Evolutionary conservation across 37 sponge, comb jelly and placozoan species (phyloP), one percentile per base, ranked within the genome.

Genomic region (Dysidea cf. avara): DNA sequence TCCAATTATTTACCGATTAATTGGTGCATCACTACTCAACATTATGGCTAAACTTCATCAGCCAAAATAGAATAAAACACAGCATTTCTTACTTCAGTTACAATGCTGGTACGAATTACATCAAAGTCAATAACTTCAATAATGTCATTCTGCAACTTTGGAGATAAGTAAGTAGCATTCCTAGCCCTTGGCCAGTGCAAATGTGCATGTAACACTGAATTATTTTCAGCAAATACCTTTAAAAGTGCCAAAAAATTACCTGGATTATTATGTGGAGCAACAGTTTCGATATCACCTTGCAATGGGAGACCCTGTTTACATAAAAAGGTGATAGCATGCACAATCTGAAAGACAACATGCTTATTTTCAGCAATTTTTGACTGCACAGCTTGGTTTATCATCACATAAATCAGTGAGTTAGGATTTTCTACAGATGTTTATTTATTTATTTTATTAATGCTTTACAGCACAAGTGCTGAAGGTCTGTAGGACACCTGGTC

Each of bases 361-460:
- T 71, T 55, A 55, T 84, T 77, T 55, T 77, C 67, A 62, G 53
- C 66, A 13, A 84, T 84, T 18, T 61, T 65, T 16, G 57, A 7
- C 57, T 77, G 79, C 16, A 71, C 39, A 28, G 85, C n/a, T 56
- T n/a, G 53, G 68, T 53, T 77, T 14, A 25, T 48, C 64, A 71
- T 53, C 0, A 84, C 71, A 67, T 71, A 56, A 28, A 81, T 65
- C 65, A 70, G 59, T 24, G 84, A 83, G 13, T 28, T 54, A 53
- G 84, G 84, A 68, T 83, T 83, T 52, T 83, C 76, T 63, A 61
- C 56, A n/a, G n/a, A n/a, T n/a, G n/a, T n/a, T n/a, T n/a, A n/a
- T n/a, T n/a, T n/a, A n/a, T n/a, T n/a, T n/a, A n/a, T n/a, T n/a
- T n/a, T n/a, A n/a, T n/a, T n/a, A n/a, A n/a, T n/a, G n/a, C n/a